Evolutionary conservation across 1,140 invertebrate species (phyloP).

Genomic region (Stenopsyche tienmushanensis): DNA sequence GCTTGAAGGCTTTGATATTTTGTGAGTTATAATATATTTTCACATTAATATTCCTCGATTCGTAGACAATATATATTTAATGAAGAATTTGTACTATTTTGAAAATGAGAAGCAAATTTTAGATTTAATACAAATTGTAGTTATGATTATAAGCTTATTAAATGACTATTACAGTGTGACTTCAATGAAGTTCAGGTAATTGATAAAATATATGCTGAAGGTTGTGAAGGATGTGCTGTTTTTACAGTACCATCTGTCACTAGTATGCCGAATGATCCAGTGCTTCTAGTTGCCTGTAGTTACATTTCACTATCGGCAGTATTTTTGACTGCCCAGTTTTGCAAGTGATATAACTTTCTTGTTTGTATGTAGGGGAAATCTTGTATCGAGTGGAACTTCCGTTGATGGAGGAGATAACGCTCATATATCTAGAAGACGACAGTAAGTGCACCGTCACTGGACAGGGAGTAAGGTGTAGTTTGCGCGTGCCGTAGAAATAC

Average conservation of each 20-base stretch:
- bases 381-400: slow-evolving; percentile 86
- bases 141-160: background rate
- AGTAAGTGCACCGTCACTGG: slow-evolving; percentile 50
- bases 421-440: slow-evolving; percentile 82
- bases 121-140: too few relatives aligned
- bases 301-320: slow-evolving; percentile 40
- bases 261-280: slow-evolving; percentile 45
- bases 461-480: slow-evolving; percentile 59
- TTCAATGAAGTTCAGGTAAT: slow-evolving; percentile 23
- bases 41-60: too few relatives aligned
- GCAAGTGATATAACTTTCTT: slow-evolving; percentile 57
- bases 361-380: slow-evolving; percentile 78
- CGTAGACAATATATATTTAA: too few relatives aligned
- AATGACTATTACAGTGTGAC: slow-evolving; percentile 20
- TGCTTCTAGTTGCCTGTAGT: slow-evolving; percentile 56
- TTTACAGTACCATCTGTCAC: slow-evolving; percentile 21
- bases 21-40: too few relatives aligned
- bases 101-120: too few relatives aligned
- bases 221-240: slow-evolving; percentile 10
- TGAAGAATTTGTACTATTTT: too few relatives aligned
- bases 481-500: slow-evolving; percentile 58
- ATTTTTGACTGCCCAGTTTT: slow-evolving; percentile 19
- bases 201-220: background rate
- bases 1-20: too few relatives aligned
- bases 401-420: slow-evolving; percentile 85